Evolutionary conservation across 2,888 invertebrate species (phyloP), one percentile per base, ranked within the genome.

Genomic region (Ferdinandea cuprea): DNA sequence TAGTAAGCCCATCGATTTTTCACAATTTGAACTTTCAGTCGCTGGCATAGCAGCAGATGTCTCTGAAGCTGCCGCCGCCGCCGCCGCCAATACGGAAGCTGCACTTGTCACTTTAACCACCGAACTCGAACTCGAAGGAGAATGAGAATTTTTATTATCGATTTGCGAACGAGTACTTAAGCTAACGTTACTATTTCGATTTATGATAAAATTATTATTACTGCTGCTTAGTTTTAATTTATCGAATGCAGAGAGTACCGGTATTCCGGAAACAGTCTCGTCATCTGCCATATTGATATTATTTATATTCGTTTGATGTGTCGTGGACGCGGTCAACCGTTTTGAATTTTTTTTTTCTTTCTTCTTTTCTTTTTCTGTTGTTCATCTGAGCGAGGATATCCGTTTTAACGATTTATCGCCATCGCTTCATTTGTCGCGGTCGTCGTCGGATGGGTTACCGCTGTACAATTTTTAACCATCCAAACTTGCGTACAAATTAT

Each of bases 201-300:
- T 77, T 40, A 30, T 13, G 3, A 28, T 59, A 72, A 54, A 68
- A 44, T 58, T 72, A 56, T 73, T 79, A 25, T 54, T 72, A n/a
- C n/a, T 71, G 42, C 61, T 72, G 28, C 77, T 72, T 50, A 71
- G 11, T 50, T 83, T 83, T n/a, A 83, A 50, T 68, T 83, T 46
- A 61, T 83, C 81, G 19, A 83, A 83, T 5, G 66, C 72, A 21
- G 81, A 83, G n/a, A 83, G 50, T 8, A 66, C 37, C 25, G 66
- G 77, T 1, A 42, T 40, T 15, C 72, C 77, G 21, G 77, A 50
- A 50, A 59, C 46, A 46, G 50, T 59, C 15, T 42, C 61, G 46
- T 72, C 72, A 66, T 77, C 72, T 66, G 77, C 81, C 81, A 83
- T 83, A 5, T 81, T 81, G 30, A n/a, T 54, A 25, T 25, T n/a